A percentile compares a stretch with the other conserved stretches of the same genome.
Conservation (phyloP, 35 echinoderm and acorn worm species). For the Ophiothrix spiculata region DNA sequence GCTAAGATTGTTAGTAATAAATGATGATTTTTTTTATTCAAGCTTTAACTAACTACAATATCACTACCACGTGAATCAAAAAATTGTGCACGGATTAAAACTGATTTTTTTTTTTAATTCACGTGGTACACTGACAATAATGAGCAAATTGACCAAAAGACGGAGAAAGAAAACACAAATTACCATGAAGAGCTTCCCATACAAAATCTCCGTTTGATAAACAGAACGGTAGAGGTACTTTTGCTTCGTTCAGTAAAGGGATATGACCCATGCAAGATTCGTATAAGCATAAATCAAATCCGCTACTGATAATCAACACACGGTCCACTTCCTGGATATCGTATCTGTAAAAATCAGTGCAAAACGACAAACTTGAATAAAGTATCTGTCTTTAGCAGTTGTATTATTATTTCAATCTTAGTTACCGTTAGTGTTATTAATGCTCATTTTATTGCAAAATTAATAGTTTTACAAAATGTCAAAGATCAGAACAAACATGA, state of each 20-base stretch:
- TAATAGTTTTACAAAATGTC: neutral
- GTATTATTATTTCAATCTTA: neutral
- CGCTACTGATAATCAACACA: neutral
- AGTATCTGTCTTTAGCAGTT: too few relatives aligned
- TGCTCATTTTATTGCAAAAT: neutral
- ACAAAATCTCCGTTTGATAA: neutral
- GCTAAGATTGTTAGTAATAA: too few relatives aligned
- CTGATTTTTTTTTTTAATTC: too few relatives aligned
- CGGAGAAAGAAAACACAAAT: too few relatives aligned
- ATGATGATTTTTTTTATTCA: too few relatives aligned
- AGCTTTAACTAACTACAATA: too few relatives aligned
- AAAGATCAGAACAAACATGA: neutral
- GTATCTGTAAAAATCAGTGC: neutral
- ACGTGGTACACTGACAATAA: too few relatives aligned
- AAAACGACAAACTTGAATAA: neutral
- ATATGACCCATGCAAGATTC: neutral
- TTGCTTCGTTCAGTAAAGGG: neutral
- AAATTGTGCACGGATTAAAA: too few relatives aligned
- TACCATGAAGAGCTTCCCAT: constrained; percentile 1
- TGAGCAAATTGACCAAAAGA: too few relatives aligned
- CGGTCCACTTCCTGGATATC: neutral
- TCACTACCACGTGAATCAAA: too few relatives aligned
- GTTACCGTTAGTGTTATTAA: neutral
- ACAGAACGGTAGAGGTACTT: constrained; percentile 2
- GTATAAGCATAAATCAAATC: neutral